Evolutionary conservation across 2,888 invertebrate genomes (phyloP).

Genomic region (Dyspetes luteomarginatus): DNA sequence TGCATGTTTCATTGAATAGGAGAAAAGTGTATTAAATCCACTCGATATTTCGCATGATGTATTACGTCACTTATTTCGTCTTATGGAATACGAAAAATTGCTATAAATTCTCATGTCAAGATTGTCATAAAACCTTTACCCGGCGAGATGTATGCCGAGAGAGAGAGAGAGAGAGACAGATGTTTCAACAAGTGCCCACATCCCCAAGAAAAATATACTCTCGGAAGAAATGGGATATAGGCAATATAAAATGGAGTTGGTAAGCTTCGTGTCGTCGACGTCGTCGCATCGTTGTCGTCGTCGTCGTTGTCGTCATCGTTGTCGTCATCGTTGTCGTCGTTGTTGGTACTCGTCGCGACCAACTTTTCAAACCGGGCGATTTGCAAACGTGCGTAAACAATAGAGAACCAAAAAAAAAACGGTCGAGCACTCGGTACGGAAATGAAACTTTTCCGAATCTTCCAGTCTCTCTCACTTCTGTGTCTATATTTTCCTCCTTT

Average conservation of each 20-base stretch:
- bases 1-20: no score
- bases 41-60: no score
- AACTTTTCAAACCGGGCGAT: slow-evolving; percentile 40
- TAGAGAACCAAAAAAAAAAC: slow-evolving; percentile 21
- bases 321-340: slow-evolving; percentile 6
- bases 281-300: slow-evolving; percentile 10
- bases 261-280: not conserved
- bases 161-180: no score
- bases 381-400: slow-evolving; percentile 53
- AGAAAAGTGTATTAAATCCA: no score
- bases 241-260: not conserved
- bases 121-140: not conserved
- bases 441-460: slow-evolving; percentile 35
- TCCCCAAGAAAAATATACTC: slow-evolving; percentile 41
- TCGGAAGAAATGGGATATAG: slow-evolving; percentile 10
- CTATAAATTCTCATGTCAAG: slow-evolving; percentile 16
- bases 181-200: slow-evolving; percentile 38
- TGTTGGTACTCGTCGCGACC: not conserved
- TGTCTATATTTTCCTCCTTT: not conserved
- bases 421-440: slow-evolving; percentile 7
- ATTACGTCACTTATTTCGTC: not conserved
- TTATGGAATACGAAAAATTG: not conserved
- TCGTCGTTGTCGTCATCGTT: not conserved
- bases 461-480: not conserved
- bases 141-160: not conserved